Conservation (phyloP, 2,797 vertebrate species). For the Tiaroga cobitis region DNA sequence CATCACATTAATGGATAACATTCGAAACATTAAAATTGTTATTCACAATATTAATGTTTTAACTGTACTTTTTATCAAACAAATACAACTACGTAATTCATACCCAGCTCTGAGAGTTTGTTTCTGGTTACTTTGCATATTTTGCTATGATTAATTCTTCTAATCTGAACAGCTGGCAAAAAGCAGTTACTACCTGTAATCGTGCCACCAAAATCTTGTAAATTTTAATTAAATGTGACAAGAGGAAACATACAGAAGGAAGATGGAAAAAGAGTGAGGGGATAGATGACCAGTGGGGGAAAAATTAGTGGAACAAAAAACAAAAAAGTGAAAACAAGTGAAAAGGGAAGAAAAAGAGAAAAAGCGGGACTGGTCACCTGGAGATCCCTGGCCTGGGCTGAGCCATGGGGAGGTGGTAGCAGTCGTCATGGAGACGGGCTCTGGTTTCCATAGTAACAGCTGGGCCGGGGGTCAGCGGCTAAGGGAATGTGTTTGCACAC, state of each 20-base stretch:
- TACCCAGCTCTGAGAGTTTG: background rate
- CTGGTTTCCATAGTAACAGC: constrained; percentile 80
- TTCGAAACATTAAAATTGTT: background rate
- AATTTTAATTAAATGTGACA: constrained; percentile 11
- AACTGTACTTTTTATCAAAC: background rate
- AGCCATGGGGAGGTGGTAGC: constrained; percentile 65
- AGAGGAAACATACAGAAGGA: constrained; percentile 38
- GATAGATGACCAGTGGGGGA: background rate
- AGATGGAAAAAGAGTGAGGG: constrained; percentile 26
- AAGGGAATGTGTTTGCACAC: constrained; percentile 79
- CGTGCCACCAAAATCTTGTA: background rate
- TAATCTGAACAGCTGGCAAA: constrained; percentile 17
- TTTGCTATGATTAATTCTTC: background rate
- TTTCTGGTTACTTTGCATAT: background rate
- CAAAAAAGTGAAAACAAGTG: constrained; percentile 34
- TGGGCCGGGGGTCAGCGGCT: constrained; percentile 80
- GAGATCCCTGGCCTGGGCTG: constrained; percentile 57
- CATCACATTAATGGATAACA: background rate
- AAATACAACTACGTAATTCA: background rate
- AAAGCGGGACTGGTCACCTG: constrained; percentile 59
- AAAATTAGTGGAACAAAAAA: background rate
- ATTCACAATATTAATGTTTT: too few relatives aligned
- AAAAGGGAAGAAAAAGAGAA: constrained; percentile 63
- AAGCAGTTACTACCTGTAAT: background rate
- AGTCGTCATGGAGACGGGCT: constrained; percentile 80